These are phyloP conservation scores for Neoarius graeffei DNA, from an alignment of 2,113 vertebrate genomes.

Conservation along the genomic window DNA sequence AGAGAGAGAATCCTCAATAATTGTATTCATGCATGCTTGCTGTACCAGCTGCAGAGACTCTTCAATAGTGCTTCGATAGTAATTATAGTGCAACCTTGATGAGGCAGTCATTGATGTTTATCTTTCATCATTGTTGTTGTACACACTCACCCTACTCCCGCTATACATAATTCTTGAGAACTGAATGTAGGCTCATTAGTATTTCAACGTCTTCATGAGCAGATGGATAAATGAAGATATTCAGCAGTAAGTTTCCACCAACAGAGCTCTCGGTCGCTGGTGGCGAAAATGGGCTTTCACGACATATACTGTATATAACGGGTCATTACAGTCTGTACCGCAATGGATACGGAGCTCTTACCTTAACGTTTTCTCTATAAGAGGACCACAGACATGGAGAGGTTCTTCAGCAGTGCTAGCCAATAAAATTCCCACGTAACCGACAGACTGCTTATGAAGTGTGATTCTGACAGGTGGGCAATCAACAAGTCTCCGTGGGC, in stretches of 20 bases:
- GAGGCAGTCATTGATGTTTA: conserved; percentile 53
- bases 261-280: not conserved
- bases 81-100: conserved; percentile 59
- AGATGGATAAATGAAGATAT: conserved; percentile 13
- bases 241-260: not conserved
- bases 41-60: conserved; percentile 58
- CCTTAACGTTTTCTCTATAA: not conserved
- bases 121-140: conserved; percentile 30
- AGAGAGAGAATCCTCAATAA: conserved; percentile 57
- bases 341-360: not conserved
- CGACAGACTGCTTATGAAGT: conserved; percentile 17
- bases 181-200: conserved; percentile 49
- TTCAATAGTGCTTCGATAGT: conserved; percentile 64
- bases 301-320: not conserved
- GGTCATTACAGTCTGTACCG: not conserved
- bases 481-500: conserved; percentile 37
- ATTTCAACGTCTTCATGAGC: conserved; percentile 26
- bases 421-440: not conserved
- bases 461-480: conserved; percentile 36
- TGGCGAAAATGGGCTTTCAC: not conserved
- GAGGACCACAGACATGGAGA: not conserved
- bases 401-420: not conserved
- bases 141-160: conserved; percentile 46
- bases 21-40: conserved; percentile 65
- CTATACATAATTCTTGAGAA: conserved; percentile 50